phyloP scores from a whole-genome alignment of 2,797 vertebrate genomes.

The Lepilemur ruficaudatus region DNA sequence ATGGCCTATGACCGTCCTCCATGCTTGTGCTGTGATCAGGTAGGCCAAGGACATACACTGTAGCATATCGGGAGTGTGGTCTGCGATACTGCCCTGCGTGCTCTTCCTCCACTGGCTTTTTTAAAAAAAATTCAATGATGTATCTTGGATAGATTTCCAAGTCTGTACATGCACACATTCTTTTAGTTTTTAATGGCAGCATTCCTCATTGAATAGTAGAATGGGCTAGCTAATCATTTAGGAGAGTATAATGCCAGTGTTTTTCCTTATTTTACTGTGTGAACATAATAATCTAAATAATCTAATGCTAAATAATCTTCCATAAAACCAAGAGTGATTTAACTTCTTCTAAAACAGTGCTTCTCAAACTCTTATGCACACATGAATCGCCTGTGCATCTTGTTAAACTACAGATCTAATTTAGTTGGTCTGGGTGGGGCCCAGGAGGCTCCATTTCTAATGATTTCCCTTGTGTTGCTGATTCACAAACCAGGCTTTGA shows the following conservation, averaged over 20 bases:
- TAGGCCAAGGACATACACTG: neutral
- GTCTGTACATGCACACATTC: neutral
- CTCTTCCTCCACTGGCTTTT: neutral
- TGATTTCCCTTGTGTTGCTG: neutral
- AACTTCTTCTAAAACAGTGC: neutral
- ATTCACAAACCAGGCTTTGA: neutral
- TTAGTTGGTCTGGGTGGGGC: neutral
- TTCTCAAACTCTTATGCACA: neutral
- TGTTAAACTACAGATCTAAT: neutral
- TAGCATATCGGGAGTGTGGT: fast-evolving
- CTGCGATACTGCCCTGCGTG: neutral
- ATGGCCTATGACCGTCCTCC: fast-evolving
- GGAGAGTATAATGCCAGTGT: neutral
- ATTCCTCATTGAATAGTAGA: neutral
- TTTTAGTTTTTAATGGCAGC: neutral
- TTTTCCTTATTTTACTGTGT: neutral
- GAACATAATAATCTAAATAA: neutral
- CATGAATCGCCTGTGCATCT: neutral
- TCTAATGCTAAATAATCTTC: neutral
- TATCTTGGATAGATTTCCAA: neutral
- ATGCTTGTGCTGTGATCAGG: neutral
- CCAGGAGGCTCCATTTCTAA: neutral
- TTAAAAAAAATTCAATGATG: neutral
- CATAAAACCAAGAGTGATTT: neutral
- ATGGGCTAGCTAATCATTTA: neutral